Percentiles rank a stretch among this genome's conserved stretches.
Conservation (phyloP, 2,888 invertebrate species). For the Alloscopus bannaensis region DNA sequence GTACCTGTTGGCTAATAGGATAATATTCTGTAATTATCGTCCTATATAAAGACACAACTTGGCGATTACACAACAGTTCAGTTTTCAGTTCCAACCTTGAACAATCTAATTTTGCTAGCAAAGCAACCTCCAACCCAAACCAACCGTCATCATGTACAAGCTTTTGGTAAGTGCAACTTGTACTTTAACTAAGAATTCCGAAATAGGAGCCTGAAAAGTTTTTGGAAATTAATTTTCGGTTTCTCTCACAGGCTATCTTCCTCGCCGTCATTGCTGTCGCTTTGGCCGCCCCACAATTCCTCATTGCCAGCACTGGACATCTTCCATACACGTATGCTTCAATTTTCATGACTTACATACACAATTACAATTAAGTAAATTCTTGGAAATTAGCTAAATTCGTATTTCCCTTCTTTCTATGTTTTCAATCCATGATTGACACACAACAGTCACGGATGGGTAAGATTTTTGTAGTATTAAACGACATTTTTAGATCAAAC, state of each 20-base stretch:
- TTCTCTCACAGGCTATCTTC: slow-evolving; percentile 62
- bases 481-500: not conserved
- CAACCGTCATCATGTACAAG: slow-evolving; percentile 62
- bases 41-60: slow-evolving; percentile 38
- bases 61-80: slow-evolving; percentile 31
- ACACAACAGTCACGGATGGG: slow-evolving; percentile 47
- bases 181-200: not conserved
- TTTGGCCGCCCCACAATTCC: slow-evolving; percentile 67
- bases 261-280: slow-evolving; percentile 67
- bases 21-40: no score
- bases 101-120: slow-evolving; percentile 42
- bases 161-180: slow-evolving; percentile 52
- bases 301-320: slow-evolving; percentile 38
- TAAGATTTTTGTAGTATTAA: not conserved
- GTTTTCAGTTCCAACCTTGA: slow-evolving; percentile 47
- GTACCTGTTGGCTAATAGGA: no score
- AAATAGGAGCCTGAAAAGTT: not conserved
- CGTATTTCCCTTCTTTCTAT: not conserved
- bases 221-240: slow-evolving; percentile 10
- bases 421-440: slow-evolving; percentile 2
- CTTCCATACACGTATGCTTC: slow-evolving; percentile 59
- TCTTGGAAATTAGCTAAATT: slow-evolving; percentile 2
- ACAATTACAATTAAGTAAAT: not conserved
- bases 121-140: slow-evolving; percentile 40
- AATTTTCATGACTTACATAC: not conserved